Evolutionary conservation across 2,113 vertebrate genomes (phyloP).

Genomic region (Ciconia stormi): DNA sequence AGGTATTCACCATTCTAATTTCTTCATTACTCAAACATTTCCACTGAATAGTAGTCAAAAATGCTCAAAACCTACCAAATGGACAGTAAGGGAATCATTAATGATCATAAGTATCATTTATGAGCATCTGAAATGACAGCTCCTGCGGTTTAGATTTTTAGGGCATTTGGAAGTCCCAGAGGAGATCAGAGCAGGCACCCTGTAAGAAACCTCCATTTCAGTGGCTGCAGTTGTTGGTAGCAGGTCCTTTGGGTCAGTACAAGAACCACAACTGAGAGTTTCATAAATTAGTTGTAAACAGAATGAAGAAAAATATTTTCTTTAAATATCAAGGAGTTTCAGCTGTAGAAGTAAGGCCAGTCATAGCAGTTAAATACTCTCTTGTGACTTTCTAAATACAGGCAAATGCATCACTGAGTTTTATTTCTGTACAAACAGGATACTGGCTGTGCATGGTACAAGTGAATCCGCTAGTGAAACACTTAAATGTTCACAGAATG

Average conservation of each 20-base stretch:
- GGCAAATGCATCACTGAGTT: background rate
- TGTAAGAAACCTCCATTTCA: background rate
- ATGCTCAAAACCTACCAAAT: background rate
- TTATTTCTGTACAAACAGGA: background rate
- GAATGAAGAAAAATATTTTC: background rate
- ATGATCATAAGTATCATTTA: background rate
- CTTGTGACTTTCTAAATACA: background rate
- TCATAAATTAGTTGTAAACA: background rate
- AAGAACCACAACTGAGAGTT: background rate
- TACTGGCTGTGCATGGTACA: background rate
- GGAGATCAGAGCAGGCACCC: background rate
- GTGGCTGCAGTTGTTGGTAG: background rate
- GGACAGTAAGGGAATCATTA: background rate
- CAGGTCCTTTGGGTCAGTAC: background rate
- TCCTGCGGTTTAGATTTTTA: background rate
- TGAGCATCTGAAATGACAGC: background rate
- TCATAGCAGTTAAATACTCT: background rate
- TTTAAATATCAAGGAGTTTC: background rate
- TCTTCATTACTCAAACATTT: background rate
- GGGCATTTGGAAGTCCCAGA: background rate
- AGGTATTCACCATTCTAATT: background rate
- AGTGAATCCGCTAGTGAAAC: background rate
- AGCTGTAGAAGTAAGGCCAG: background rate
- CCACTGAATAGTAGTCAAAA: background rate
- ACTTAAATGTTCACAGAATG: background rate